A percentile compares a stretch with the other conserved stretches of the same genome.
Evolutionary conservation across 2,888 invertebrate species (phyloP).

Genomic region (Drosophila kambysellisi): DNA sequence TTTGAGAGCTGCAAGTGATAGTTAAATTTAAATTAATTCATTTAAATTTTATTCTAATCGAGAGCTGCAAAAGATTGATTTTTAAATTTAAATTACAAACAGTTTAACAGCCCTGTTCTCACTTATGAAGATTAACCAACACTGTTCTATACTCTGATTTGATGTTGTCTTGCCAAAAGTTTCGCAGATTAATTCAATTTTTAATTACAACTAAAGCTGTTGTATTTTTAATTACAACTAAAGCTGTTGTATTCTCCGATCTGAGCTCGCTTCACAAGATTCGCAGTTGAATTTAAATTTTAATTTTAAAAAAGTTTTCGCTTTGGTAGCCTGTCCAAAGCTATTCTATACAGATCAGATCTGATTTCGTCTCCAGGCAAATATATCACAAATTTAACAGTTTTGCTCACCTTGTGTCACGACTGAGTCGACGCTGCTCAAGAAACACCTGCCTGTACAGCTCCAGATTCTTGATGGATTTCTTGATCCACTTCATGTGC

Average conservation of each 20-base stretch:
- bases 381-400: background rate
- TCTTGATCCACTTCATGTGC: slow-evolving; percentile 85
- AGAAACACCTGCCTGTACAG: slow-evolving; percentile 83
- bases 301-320: background rate
- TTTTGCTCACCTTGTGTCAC: slow-evolving; percentile 56
- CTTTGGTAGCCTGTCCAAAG: background rate
- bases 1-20: slow-evolving; percentile 48
- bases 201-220: background rate
- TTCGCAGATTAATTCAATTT: background rate
- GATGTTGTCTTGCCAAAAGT: background rate
- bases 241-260: background rate
- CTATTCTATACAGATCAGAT: background rate
- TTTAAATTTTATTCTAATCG: background rate
- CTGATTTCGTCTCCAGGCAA: background rate
- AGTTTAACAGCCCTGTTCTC: background rate
- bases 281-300: background rate
- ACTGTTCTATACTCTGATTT: background rate
- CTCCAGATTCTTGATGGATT: slow-evolving; percentile 85
- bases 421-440: slow-evolving; percentile 82
- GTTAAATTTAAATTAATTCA: background rate
- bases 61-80: background rate
- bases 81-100: background rate
- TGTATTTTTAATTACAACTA: background rate
- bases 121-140: background rate
- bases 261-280: background rate